Evolutionary conservation across 2,888 invertebrate species (phyloP).

Genomic region (Limnephilus lunatus): DNA sequence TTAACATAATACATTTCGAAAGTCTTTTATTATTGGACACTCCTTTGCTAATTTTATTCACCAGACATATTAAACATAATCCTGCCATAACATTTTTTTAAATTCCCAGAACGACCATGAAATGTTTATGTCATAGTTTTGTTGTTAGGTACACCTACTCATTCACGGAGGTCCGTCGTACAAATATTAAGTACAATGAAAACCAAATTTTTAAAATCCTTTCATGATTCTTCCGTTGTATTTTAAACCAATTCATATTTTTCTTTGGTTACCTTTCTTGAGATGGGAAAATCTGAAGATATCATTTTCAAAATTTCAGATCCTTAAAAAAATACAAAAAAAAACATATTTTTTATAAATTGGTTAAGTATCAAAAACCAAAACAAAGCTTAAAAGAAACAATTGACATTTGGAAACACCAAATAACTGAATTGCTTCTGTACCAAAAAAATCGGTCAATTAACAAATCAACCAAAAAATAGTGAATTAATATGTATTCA

Average conservation of each 20-base stretch:
- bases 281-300: no score
- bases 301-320: no score
- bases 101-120: background rate
- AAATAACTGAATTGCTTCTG: no score
- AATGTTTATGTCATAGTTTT: background rate
- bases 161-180: background rate
- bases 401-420: no score
- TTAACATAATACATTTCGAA: background rate
- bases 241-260: no score
- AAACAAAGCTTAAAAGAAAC: no score
- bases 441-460: no score
- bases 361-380: no score
- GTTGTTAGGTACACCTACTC: background rate
- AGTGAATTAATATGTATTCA: background rate
- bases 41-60: background rate
- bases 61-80: background rate
- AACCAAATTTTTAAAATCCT: background rate
- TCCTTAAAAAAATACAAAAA: no score
- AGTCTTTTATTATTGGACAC: background rate
- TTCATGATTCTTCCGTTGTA: background rate
- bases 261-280: background rate
- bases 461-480: background rate
- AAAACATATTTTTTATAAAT: no score
- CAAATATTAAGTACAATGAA: background rate
- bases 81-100: background rate